Conservation (phyloP, 2,888 invertebrate species). For the Oligia fasciuncula region DNA sequence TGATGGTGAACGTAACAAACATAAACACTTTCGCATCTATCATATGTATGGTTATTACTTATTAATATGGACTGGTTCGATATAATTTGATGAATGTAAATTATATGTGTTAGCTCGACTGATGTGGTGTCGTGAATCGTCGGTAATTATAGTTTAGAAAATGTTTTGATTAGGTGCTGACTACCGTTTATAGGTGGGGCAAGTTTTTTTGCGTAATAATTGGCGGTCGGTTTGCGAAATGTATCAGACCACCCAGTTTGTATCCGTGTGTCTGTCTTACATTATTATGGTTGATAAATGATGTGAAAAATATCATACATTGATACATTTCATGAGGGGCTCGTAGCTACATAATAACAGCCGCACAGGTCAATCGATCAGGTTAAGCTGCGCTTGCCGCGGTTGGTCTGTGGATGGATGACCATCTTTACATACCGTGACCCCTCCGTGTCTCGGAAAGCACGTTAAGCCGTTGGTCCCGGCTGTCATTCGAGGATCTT, state of each 20-base stretch:
- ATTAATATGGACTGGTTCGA: slow-evolving; percentile 39
- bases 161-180: slow-evolving; percentile 39
- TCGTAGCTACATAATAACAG: no score
- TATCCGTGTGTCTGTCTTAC: neutral
- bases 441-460: no score
- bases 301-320: neutral
- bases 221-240: neutral
- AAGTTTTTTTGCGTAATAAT: slow-evolving; percentile 10
- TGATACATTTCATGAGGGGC: neutral
- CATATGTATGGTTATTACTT: neutral
- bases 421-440: no score
- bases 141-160: slow-evolving; percentile 48
- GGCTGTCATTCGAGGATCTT: no score
- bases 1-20: neutral
- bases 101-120: slow-evolving; percentile 42
- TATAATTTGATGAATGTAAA: slow-evolving; percentile 34
- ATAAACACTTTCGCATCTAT: neutral
- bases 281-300: neutral
- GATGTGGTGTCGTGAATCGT: slow-evolving; percentile 10
- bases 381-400: no score
- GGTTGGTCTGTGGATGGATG: no score
- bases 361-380: no score
- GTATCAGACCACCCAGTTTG: neutral
- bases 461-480: no score
- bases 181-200: slow-evolving; percentile 13